Conservation (phyloP, 2,797 vertebrate species). For the Acanthurus tractus region DNA sequence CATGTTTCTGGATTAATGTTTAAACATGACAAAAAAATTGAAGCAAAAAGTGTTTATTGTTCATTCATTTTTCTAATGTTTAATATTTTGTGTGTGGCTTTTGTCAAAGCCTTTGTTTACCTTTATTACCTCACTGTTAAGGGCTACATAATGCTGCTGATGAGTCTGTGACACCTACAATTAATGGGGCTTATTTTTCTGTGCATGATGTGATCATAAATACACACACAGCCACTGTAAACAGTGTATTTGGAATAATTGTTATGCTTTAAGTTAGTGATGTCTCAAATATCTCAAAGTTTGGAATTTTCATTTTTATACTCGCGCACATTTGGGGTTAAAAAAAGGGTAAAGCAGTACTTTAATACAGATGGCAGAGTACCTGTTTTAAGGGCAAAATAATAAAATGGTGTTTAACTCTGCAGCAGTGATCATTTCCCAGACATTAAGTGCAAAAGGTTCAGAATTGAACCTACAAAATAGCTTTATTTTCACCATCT, state of each 20-base stretch:
- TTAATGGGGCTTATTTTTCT: constrained; percentile 20
- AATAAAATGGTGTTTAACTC: not conserved
- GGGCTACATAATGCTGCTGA: constrained; percentile 62
- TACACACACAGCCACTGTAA: constrained; percentile 9
- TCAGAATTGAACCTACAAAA: constrained; percentile 13
- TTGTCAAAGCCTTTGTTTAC: constrained; percentile 50
- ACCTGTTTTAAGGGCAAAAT: constrained; percentile 7
- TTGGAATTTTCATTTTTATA: not conserved
- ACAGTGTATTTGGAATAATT: not conserved
- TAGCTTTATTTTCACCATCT: constrained; percentile 1
- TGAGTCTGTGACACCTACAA: constrained; percentile 19
- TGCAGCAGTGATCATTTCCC: constrained; percentile 12
- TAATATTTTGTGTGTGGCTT: constrained; percentile 17
- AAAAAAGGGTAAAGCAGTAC: not conserved
- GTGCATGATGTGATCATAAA: constrained; percentile 33
- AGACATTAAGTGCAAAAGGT: constrained; percentile 9
- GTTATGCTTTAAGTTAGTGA: not conserved
- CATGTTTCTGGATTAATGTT: constrained; percentile 31
- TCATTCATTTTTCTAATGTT: constrained; percentile 20
- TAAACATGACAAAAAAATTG: not conserved
- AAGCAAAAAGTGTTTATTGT: constrained; percentile 25
- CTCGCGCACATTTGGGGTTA: not conserved
- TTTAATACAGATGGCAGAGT: not conserved
- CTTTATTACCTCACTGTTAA: constrained; percentile 68
- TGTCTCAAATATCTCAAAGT: not conserved